Conservation (phyloP, 1,140 invertebrate genomes). For the Berghia stephanieae region DNA sequence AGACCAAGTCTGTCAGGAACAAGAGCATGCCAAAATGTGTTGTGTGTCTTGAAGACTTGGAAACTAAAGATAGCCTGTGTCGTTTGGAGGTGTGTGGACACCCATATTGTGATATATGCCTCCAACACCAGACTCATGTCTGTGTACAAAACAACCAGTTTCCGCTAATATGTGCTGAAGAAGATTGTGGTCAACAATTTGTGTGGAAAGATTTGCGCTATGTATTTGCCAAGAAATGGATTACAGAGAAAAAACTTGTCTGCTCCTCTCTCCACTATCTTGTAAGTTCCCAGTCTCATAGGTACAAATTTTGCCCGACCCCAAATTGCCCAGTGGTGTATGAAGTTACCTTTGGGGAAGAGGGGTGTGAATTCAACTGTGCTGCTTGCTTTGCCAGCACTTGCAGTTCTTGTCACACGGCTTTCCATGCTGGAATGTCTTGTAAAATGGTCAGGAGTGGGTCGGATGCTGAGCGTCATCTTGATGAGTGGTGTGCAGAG, state of each 20-base stretch:
- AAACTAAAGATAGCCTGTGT: slow-evolving; percentile 40
- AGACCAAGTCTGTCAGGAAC: too few relatives aligned
- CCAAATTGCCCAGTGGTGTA: slow-evolving; percentile 49
- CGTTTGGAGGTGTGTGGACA: slow-evolving; percentile 58
- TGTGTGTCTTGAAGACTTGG: slow-evolving; percentile 51
- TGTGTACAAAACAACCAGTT: slow-evolving; percentile 34
- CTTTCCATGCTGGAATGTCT: not conserved
- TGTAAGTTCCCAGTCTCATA: slow-evolving; percentile 36
- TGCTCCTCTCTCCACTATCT: slow-evolving; percentile 38
- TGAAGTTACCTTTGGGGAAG: not conserved
- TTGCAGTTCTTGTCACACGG: not conserved
- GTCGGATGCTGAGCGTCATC: not conserved
- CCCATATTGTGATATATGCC: slow-evolving; percentile 53
- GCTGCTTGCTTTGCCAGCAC: not conserved
- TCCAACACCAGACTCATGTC: slow-evolving; percentile 39
- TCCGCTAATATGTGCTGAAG: slow-evolving; percentile 47
- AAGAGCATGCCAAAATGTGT: slow-evolving; percentile 54
- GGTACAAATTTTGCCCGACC: slow-evolving; percentile 50
- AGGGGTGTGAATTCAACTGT: not conserved
- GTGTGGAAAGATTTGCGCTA: slow-evolving; percentile 44
- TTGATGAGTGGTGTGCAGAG: slow-evolving; percentile 37
- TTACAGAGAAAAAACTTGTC: slow-evolving; percentile 30
- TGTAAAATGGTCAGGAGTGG: slow-evolving; percentile 37
- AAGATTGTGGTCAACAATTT: slow-evolving; percentile 45
- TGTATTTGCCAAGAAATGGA: slow-evolving; percentile 25